Percentiles rank a stretch among this genome's conserved stretches.
Conservation (phyloP, 2,888 invertebrate species). For the Catocala nupta region DNA sequence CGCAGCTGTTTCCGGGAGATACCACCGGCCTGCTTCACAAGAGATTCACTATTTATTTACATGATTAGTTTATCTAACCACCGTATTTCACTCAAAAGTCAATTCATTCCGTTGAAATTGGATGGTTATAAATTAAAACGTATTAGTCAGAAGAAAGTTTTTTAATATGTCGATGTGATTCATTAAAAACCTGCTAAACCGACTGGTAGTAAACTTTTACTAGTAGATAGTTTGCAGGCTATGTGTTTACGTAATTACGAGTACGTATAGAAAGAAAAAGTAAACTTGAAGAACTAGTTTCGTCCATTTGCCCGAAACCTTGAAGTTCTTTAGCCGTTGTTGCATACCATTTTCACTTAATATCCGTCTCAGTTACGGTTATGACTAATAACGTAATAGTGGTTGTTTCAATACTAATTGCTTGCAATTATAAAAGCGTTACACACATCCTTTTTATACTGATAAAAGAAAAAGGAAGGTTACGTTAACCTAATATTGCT, state of each 20-base stretch:
- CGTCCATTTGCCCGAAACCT: conserved; percentile 5
- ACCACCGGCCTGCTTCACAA: not conserved
- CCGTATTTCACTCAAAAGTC: conserved; percentile 20
- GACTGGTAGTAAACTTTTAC: conserved; percentile 13
- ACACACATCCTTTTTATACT: not conserved
- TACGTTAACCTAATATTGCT: not conserved
- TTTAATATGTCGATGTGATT: conserved; percentile 12
- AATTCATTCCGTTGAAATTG: conserved; percentile 2
- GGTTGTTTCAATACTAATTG: conserved; percentile 2
- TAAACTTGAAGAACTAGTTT: conserved; percentile 13
- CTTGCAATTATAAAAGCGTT: conserved; percentile 8
- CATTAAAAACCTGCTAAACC: conserved; percentile 8
- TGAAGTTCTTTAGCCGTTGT: conserved; percentile 13
- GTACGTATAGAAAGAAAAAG: conserved; percentile 6
- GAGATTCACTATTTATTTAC: conserved; percentile 11
- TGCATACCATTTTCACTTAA: conserved; percentile 13
- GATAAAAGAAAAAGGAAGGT: not conserved
- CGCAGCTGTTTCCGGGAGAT: conserved; percentile 15
- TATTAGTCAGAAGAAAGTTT: conserved; percentile 14
- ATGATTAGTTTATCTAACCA: conserved; percentile 14
- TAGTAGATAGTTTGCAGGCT: not conserved
- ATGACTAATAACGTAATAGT: conserved; percentile 1
- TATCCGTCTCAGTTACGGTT: conserved; percentile 12
- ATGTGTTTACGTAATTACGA: conserved; percentile 6
- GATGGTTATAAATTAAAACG: conserved; percentile 12